Evolutionary conservation across 2,888 invertebrate species (phyloP).

Genomic region (Synanthedon andrenaeformis): DNA sequence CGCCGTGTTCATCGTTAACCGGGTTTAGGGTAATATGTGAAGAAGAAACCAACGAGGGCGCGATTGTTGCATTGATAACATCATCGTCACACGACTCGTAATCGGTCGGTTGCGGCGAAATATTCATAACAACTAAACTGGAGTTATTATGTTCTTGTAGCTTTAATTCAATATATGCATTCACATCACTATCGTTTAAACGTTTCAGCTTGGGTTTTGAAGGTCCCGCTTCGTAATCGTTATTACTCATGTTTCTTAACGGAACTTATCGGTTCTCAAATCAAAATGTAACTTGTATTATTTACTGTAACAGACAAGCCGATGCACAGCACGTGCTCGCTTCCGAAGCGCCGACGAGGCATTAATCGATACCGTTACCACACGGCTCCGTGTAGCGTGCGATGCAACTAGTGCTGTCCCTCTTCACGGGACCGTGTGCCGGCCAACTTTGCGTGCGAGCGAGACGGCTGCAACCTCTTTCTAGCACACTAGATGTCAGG

Average conservation of each 20-base stretch:
- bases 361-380: neutral
- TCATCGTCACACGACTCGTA: neutral
- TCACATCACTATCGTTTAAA: neutral
- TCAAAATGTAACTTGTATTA: neutral
- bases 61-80: neutral
- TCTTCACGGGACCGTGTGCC: neutral
- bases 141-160: neutral
- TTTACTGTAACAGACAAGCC: neutral
- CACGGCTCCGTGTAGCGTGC: neutral
- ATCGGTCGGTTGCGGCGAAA: neutral
- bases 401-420: neutral
- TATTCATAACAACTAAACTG: neutral
- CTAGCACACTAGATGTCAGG: no score
- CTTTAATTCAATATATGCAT: neutral
- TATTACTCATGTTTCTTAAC: neutral
- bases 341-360: neutral
- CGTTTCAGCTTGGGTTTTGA: neutral
- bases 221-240: neutral
- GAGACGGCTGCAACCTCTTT: no score
- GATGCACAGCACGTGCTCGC: neutral
- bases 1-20: no score
- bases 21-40: neutral
- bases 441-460: no score
- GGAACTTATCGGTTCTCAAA: no score
- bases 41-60: neutral